Base-by-base conservation (phyloP, 2,797 vertebrate species). In the Stomatorhinus walkeri region DNA sequence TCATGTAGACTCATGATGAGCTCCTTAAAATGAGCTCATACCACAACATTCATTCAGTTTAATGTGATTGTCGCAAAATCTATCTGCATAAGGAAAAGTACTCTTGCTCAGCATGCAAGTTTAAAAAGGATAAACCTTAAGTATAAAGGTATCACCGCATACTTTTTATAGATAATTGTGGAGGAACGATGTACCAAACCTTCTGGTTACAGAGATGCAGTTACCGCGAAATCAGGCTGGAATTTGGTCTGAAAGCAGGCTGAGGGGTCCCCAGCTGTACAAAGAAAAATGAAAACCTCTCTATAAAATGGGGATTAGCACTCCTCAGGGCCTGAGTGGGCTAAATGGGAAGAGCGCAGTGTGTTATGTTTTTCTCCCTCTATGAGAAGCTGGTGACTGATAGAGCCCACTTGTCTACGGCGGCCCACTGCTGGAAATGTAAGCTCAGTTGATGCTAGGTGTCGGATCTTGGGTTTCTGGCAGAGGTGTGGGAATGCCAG, bases 221-320 rank as follows among this genome's bases (percentile, higher is more conserved):
- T 89, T 86, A 81, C 87, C 43, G 72, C 28, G 89, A 89, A 32
- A 86, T 76, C 56, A 88, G 59, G 32, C 76, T 64, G 79, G 54
- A n/a, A 68, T 86, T 86, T 43, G 49, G 46, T 46, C 46, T 40
- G 43, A 91, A 89, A 61, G 46, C 88, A 90, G 88, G 88, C 49
- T 59, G 89, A 90, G 90, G 89, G 87, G 88, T 89, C 83, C 49
- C 90, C 91, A 91, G 89, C 91, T 90, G 91, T 87, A 91, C 83
- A 90, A 92, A 91, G 91, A 88, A 91, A 56, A 90, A 90, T 93
- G 92, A 91, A 95, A 94, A 94, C 91, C 92, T 91, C 43, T 90
- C 92, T 90, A 93, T 94, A 94, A 95, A 95, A 46, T 88, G 86
- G 89, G 94, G 93, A 95, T 96, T 95, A 95, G 91, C 90, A 91